Percentiles rank a stretch among this genome's conserved stretches.
Evolutionary conservation across 2,888 invertebrate genomes (phyloP).

Genomic region (Mimumesa dahlbomi): DNA sequence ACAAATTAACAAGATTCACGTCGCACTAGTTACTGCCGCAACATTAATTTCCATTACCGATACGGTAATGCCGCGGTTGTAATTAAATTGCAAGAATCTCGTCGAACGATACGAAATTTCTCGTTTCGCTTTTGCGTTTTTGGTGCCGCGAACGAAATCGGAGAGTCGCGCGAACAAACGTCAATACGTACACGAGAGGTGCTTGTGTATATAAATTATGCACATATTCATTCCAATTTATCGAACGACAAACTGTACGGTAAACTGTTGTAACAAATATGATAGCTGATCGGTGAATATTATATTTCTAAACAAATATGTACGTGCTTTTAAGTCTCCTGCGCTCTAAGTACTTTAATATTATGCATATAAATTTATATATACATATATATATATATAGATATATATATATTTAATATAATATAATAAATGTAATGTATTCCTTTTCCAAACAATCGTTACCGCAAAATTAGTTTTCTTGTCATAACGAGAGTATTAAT

Average conservation of each 20-base stretch:
- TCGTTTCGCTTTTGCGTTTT: background rate
- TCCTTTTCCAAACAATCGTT: constrained; percentile 12
- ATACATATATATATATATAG: no score
- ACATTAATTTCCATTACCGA: background rate
- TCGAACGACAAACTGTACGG: background rate
- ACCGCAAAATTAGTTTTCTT: constrained; percentile 10
- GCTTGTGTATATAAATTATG: constrained; percentile 52
- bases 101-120: background rate
- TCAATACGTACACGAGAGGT: constrained; percentile 41
- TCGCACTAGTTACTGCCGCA: background rate
- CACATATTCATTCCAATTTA: constrained; percentile 17
- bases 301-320: background rate
- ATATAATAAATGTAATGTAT: constrained; percentile 2
- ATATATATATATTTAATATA: no score
- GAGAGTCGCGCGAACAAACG: constrained; percentile 7
- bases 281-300: background rate
- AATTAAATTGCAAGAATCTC: background rate
- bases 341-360: constrained; percentile 13
- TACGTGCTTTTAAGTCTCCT: constrained; percentile 8
- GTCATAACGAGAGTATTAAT: no score
- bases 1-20: background rate
- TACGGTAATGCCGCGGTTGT: background rate
- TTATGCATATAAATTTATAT: no score
- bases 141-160: background rate
- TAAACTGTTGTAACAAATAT: constrained; percentile 9